Conservation (phyloP, 2,113 vertebrate species). For the Microcebus griseorufus region DNA sequence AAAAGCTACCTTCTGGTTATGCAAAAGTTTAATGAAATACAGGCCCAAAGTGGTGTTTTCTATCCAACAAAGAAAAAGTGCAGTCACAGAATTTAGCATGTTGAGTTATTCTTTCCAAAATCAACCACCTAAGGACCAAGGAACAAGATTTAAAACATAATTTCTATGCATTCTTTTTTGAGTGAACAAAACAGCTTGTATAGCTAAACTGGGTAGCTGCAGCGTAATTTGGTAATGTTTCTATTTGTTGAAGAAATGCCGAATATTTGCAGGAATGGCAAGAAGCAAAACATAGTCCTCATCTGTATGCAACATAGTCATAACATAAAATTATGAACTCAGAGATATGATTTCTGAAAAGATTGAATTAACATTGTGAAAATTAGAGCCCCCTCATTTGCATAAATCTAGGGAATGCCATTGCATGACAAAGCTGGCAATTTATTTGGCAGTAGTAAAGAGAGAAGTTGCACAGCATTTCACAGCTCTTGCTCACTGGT, state of each 20-base stretch:
- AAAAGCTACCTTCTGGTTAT: constrained; percentile 65
- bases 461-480: background rate
- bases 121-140: constrained; percentile 71
- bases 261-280: constrained; percentile 54
- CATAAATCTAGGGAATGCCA: constrained; percentile 51
- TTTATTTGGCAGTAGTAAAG: background rate
- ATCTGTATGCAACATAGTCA: constrained; percentile 72
- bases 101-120: constrained; percentile 73
- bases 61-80: constrained; percentile 64
- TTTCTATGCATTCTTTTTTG: constrained; percentile 60
- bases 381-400: constrained; percentile 65
- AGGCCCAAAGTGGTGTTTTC: constrained; percentile 59
- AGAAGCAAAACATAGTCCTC: constrained; percentile 70
- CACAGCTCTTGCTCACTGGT: background rate
- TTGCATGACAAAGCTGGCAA: constrained; percentile 34
- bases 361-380: constrained; percentile 69
- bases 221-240: constrained; percentile 69
- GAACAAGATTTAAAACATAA: constrained; percentile 58
- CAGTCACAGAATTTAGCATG: constrained; percentile 57
- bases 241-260: constrained; percentile 71
- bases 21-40: constrained; percentile 69
- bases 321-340: constrained; percentile 71
- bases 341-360: constrained; percentile 77
- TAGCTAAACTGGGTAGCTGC: constrained; percentile 44
- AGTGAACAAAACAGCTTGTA: constrained; percentile 58